Conservation (phyloP, 2,797 vertebrate genomes). For the Phrynocephalus vlangalii region DNA sequence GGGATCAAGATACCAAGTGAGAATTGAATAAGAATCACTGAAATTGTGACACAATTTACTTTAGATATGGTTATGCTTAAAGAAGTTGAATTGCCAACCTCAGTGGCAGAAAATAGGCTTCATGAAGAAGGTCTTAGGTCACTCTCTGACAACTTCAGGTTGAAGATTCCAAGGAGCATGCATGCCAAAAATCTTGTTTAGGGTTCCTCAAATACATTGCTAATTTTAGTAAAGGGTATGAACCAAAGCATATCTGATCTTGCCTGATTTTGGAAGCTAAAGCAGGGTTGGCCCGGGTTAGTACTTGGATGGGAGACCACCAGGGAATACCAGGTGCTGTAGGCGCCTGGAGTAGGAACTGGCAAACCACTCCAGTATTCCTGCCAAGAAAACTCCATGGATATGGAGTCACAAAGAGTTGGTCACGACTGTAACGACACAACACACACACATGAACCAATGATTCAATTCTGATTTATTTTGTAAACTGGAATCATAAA, state of each 20-base stretch:
- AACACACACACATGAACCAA: neutral
- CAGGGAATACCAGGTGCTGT: no score
- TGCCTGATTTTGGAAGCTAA: no score
- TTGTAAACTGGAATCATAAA: neutral
- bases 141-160: neutral
- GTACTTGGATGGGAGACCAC: no score
- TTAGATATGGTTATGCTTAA: neutral
- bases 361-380: no score
- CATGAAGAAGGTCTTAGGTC: neutral
- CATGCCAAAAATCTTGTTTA: neutral
- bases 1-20: neutral
- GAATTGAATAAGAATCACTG: neutral
- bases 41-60: neutral
- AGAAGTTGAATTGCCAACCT: neutral
- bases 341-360: no score
- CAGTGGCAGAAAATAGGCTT: neutral
- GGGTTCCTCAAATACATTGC: neutral
- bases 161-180: neutral
- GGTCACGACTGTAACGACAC: no score
- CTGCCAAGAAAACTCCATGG: no score
- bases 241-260: no score
- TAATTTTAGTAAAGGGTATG: neutral
- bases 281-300: no score
- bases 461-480: neutral
- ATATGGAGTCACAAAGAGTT: no score